phyloP scores from a whole-genome alignment of 2,113 vertebrate genomes.

The Oreotrochilus melanogaster region DNA sequence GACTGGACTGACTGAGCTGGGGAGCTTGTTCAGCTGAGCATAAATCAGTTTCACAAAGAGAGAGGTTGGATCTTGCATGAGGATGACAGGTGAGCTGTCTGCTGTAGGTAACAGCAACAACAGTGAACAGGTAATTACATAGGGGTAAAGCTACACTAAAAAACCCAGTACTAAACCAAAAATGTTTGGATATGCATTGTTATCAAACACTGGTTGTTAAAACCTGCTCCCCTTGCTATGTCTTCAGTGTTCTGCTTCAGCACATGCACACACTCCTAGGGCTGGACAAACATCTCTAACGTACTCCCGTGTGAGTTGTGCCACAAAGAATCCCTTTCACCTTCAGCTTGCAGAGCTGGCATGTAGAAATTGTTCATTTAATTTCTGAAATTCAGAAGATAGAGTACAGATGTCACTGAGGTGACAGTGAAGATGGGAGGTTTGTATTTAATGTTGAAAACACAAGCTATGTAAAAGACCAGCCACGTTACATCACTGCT shows the following conservation, averaged over 20 bases:
- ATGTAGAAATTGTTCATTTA: rapidly evolving
- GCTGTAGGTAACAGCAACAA: neutral
- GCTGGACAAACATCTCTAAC: neutral
- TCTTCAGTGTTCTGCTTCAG: neutral
- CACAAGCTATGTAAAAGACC: neutral
- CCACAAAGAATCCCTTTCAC: neutral
- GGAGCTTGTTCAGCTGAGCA: neutral
- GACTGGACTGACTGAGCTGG: neutral
- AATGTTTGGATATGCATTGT: neutral
- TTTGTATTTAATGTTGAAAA: neutral
- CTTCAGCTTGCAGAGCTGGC: neutral
- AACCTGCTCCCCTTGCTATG: rapidly evolving
- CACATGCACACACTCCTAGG: rapidly evolving
- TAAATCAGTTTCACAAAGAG: neutral
- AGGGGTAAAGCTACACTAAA: neutral
- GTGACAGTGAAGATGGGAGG: neutral
- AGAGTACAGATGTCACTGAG: neutral
- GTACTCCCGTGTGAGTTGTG: rapidly evolving
- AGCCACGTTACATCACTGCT: neutral
- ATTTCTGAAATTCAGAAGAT: neutral
- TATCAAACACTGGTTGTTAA: neutral
- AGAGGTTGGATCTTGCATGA: rapidly evolving
- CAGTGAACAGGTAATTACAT: neutral
- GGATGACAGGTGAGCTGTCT: neutral
- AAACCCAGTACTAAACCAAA: rapidly evolving